Conservation (phyloP, 2,113 vertebrate genomes). For the Perognathus longimembris region DNA sequence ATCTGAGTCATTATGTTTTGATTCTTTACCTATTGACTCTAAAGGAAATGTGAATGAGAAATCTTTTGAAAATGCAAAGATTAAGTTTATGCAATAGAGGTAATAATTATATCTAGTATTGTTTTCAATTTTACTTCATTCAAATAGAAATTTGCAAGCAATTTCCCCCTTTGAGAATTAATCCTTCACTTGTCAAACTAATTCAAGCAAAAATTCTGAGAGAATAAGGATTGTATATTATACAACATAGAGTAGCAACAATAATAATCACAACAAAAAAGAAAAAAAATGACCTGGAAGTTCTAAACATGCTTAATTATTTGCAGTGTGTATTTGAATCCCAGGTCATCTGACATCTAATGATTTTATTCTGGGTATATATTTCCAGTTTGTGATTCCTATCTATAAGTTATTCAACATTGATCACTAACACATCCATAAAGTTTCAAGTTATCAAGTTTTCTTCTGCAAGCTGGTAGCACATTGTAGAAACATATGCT, state of each 20-base stretch:
- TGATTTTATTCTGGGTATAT: not conserved
- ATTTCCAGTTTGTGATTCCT: conserved; percentile 24
- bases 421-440: not conserved
- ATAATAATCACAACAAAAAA: not conserved
- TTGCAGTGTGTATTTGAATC: not conserved
- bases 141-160: not conserved
- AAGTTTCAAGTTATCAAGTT: not conserved
- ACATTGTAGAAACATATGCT: not conserved
- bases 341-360: not conserved
- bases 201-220: not conserved
- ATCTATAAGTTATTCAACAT: not conserved
- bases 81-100: not conserved
- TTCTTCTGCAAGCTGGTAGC: conserved; percentile 33
- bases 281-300: not conserved
- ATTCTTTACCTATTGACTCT: not conserved
- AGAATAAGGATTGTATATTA: not conserved
- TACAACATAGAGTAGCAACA: not conserved
- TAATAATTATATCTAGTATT: not conserved
- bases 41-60: not conserved
- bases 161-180: not conserved
- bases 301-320: not conserved
- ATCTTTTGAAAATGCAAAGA: not conserved
- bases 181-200: not conserved
- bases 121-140: not conserved
- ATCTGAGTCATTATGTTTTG: not conserved